Evolutionary conservation across 1,140 invertebrate species (phyloP).

Genomic region (Drosophila baimaii): DNA sequence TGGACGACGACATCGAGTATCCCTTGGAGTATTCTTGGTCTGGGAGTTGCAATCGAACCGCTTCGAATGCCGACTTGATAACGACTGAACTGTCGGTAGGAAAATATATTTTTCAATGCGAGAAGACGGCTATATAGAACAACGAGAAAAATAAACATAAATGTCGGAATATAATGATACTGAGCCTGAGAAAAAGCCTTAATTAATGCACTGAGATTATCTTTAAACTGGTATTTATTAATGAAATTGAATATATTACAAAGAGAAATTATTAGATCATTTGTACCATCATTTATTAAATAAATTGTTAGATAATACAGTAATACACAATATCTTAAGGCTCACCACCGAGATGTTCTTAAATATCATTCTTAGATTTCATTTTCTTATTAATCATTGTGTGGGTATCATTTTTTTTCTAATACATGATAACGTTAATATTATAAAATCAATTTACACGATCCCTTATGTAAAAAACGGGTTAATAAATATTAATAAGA

Average conservation of each 20-base stretch:
- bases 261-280: background rate
- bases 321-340: no score
- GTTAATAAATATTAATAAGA: background rate
- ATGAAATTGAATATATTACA: background rate
- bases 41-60: slow-evolving; percentile 37
- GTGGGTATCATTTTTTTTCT: background rate
- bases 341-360: no score
- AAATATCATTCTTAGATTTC: background rate
- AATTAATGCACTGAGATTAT: slow-evolving; percentile 46
- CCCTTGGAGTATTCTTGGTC: slow-evolving; percentile 10
- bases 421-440: background rate
- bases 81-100: slow-evolving; percentile 56
- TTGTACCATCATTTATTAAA: no score
- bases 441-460: background rate
- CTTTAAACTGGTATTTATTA: background rate
- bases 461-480: background rate
- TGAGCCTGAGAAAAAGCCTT: slow-evolving; percentile 29
- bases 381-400: background rate
- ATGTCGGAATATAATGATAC: slow-evolving; percentile 46
- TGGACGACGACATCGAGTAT: background rate
- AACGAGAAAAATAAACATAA: slow-evolving; percentile 41
- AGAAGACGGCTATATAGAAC: slow-evolving; percentile 36
- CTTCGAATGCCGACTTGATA: slow-evolving; percentile 69
- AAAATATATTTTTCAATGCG: slow-evolving; percentile 47
- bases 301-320: no score